These are phyloP conservation scores for Dicrurus megarhynchus DNA, from an alignment of 2,113 vertebrate genomes.

Conservation along the genomic window DNA sequence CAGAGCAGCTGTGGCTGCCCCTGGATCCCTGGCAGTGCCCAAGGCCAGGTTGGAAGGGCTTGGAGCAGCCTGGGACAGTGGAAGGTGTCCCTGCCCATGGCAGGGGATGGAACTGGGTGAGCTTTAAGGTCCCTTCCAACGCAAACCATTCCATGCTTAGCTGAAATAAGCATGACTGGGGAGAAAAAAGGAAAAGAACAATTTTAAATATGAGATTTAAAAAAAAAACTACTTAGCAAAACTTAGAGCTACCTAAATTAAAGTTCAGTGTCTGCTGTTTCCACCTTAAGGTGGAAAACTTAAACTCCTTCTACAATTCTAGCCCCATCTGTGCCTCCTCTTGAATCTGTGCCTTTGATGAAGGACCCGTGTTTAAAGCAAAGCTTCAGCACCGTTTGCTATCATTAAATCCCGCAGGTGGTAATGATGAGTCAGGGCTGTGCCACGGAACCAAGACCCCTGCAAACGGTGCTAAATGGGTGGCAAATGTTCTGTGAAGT, in stretches of 20 bases:
- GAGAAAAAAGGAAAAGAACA: not conserved
- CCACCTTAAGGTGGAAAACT: too few species aligned
- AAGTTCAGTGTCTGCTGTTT: not conserved
- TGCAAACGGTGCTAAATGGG: not conserved
- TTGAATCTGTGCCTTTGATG: not conserved
- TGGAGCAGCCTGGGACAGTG: not conserved
- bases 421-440: not conserved
- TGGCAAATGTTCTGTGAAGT: not conserved
- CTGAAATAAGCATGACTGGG: not conserved
- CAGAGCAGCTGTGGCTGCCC: not conserved
- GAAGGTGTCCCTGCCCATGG: not conserved
- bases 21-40: not conserved
- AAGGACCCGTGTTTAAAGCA: not conserved
- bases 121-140: not conserved
- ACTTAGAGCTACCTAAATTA: not conserved
- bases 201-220: not conserved
- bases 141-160: not conserved
- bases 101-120: fast-evolving
- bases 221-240: not conserved
- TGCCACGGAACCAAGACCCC: not conserved
- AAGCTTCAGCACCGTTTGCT: not conserved
- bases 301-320: not conserved
- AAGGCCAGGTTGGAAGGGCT: not conserved
- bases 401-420: not conserved
- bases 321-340: not conserved